Percentiles rank a stretch among this genome's conserved stretches.
Evolutionary conservation across 2,113 vertebrate species (phyloP).

Genomic region (Petrocephalus microphthalmus): DNA sequence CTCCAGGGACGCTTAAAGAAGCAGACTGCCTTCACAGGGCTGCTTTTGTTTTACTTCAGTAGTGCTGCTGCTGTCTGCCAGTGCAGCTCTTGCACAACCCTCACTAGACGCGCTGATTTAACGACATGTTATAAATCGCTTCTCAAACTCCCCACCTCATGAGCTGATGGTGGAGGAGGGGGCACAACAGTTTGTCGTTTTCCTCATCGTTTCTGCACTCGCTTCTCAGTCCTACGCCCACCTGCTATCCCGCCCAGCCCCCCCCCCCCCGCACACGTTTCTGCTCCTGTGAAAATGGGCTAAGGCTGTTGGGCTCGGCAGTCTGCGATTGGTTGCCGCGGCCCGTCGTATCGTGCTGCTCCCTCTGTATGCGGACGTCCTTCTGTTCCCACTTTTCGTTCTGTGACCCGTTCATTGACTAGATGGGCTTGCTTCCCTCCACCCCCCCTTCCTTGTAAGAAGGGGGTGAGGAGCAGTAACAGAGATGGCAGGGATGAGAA

Average conservation of each 20-base stretch:
- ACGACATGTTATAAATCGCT: neutral
- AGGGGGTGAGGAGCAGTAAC: neutral
- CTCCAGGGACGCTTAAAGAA: slow-evolving; percentile 5
- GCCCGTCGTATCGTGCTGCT: neutral
- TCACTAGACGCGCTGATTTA: neutral
- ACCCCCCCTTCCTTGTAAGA: neutral
- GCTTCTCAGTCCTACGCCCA: neutral
- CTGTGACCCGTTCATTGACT: neutral
- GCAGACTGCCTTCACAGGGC: neutral
- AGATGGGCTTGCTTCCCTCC: neutral
- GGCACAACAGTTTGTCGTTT: neutral
- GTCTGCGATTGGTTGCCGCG: neutral
- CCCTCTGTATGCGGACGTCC: neutral
- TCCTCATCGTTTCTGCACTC: neutral
- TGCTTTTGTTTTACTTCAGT: neutral
- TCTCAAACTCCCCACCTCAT: neutral
- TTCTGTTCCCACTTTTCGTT: neutral
- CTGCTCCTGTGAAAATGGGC: too few species aligned
- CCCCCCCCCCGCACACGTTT: neutral
- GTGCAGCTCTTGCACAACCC: neutral
- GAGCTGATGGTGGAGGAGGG: neutral
- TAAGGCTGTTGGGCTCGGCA: neutral
- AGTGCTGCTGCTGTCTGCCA: neutral
- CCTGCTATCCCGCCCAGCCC: neutral
- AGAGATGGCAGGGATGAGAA: neutral